Base-by-base conservation (phyloP, 1,140 invertebrate species). In the Argopecten irradians region DNA sequence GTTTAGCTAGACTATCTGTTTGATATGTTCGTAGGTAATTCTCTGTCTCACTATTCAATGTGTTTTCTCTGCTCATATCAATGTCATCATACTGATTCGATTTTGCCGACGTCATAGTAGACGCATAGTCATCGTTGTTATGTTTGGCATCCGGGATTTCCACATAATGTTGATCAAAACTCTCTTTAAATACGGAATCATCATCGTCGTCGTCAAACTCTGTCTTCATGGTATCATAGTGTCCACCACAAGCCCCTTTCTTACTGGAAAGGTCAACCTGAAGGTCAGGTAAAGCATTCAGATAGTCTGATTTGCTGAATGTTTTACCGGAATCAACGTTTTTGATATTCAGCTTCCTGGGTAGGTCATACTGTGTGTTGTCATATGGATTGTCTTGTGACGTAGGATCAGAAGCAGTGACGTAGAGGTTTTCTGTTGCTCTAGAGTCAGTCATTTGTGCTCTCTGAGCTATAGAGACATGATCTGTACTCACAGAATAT, bases 31-130 rank as follows among this genome's bases (percentile, higher is more conserved):
- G 55, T 71, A 71, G 55, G n/a, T 71, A 71, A 3, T 71, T 71
- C n/a, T 71, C 55, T 7, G 55, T n/a, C 55, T 71, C 55, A 16
- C 55, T 71, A 16, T 71, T 71, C 55, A 71, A 1, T 0, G 55
- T 71, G 55, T 71, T 71, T 71, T 71, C 55, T n/a, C 55, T 71
- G 55, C 55, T 71, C 55, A 71, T 71, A 11, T 71, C 55, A 28
- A 71, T 71, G n/a, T 71, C 55, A 28, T 71, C 55, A n/a, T 71
- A 71, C 5, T 0, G 55, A 11, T 28, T 71, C 8, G 55, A 71
- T 71, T 71, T 71, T n/a, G 8, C 1, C 28, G 55, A 71, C 55
- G 55, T 71, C 55, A 71, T 28, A 28, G 55, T 71, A 5, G 55
- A 71, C 55, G 55, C n/a, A 71, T 71, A 28, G 14, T 8, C n/a